Evolutionary conservation across 2,113 vertebrate species (phyloP).

Genomic region (Petaurus breviceps): DNA sequence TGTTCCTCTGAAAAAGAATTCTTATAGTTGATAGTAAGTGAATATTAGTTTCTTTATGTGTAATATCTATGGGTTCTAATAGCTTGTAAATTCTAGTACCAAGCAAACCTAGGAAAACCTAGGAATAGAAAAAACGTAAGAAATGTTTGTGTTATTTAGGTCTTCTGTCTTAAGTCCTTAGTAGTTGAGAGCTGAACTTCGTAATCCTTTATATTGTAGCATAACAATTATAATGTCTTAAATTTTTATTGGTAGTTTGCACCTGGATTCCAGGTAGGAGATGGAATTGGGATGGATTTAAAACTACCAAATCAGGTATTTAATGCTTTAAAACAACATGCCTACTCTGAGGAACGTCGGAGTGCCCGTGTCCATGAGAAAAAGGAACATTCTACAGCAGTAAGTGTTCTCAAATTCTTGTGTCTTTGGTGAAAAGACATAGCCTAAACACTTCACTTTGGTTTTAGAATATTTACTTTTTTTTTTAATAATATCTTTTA

Average conservation of each 20-base stretch:
- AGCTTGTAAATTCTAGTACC: not conserved
- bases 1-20: not conserved
- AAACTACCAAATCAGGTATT: conserved; percentile 98
- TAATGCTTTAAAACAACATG: conserved; percentile 96
- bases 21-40: not conserved
- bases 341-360: conserved; percentile 93
- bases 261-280: conserved; percentile 95
- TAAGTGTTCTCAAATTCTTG: conserved; percentile 78
- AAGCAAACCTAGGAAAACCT: not conserved
- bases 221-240: not conserved
- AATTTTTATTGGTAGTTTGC: conserved; percentile 88
- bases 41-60: not conserved
- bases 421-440: conserved; percentile 4
- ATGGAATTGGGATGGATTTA: conserved; percentile 97
- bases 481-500: not conserved
- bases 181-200: not conserved
- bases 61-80: not conserved
- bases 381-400: conserved; percentile 97
- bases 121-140: not conserved
- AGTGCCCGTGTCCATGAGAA: conserved; percentile 96
- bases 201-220: not conserved
- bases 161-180: not conserved
- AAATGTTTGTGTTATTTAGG: not conserved
- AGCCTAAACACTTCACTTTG: conserved; percentile 27
- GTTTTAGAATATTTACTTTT: not conserved